Evolutionary conservation across 2,888 invertebrate species (phyloP).

Genomic region (Scaptomyza reducta): DNA sequence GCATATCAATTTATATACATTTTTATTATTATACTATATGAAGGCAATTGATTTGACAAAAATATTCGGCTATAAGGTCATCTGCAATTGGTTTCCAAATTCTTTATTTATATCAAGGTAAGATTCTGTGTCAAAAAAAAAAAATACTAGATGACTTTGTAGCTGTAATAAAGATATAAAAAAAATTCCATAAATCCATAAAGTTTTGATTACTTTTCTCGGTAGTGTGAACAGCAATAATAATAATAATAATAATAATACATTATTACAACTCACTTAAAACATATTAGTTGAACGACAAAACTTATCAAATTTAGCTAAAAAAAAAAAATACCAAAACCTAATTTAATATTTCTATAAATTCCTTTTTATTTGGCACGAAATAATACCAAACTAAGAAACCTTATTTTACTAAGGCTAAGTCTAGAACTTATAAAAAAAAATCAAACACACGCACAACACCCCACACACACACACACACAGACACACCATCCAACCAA

Average conservation of each 20-base stretch:
- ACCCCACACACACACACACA: constrained; percentile 14
- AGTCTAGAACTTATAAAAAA: constrained; percentile 36
- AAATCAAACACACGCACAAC: constrained; percentile 27
- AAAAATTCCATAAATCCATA: constrained; percentile 11
- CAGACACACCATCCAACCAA: constrained; percentile 16
- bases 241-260: constrained; percentile 21
- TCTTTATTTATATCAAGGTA: constrained; percentile 35
- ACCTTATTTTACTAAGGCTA: constrained; percentile 41
- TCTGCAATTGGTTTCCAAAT: constrained; percentile 49
- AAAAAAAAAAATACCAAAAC: constrained; percentile 23
- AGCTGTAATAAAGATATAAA: constrained; percentile 13
- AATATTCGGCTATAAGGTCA: constrained; percentile 39
- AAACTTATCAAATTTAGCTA: constrained; percentile 36
- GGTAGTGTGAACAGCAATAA: constrained; percentile 56
- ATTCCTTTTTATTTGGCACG: constrained; percentile 81
- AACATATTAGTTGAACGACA: constrained; percentile 44
- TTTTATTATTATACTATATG: too few relatives aligned
- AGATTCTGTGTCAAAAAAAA: constrained; percentile 36
- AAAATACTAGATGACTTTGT: constrained; percentile 41
- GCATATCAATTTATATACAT: constrained; percentile 34
- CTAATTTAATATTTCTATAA: constrained; percentile 52
- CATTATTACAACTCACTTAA: constrained; percentile 18
- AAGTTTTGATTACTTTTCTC: constrained; percentile 5
- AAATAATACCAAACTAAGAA: constrained; percentile 47
- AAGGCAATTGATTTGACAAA: constrained; percentile 11